Evolutionary conservation across 2,888 invertebrate species (phyloP).

Genomic region (Melanchra persicariae): DNA sequence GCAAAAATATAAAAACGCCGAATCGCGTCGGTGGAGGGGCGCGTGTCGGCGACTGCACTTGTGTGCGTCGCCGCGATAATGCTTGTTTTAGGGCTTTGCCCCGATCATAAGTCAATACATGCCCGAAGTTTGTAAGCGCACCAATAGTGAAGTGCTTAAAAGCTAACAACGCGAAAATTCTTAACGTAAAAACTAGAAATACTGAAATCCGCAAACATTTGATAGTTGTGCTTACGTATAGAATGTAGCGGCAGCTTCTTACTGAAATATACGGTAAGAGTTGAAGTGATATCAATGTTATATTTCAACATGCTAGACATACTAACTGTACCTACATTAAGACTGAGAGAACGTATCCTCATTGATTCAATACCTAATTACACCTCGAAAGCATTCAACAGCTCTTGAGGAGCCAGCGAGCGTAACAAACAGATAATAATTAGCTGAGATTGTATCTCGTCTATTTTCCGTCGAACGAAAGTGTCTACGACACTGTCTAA

Average conservation of each 20-base stretch:
- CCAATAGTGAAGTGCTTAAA: constrained; percentile 63
- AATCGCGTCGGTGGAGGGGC: constrained; percentile 84
- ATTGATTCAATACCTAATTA: constrained; percentile 45
- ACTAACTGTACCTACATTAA: neutral
- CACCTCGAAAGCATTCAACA: constrained; percentile 25
- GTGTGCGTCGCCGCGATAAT: constrained; percentile 86
- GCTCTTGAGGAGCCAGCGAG: constrained; percentile 32
- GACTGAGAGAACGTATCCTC: constrained; percentile 23
- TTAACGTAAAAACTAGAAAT: constrained; percentile 61
- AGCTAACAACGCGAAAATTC: constrained; percentile 65
- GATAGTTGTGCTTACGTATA: constrained; percentile 36
- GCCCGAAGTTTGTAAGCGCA: constrained; percentile 69
- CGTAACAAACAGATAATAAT: constrained; percentile 54
- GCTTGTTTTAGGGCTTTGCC: constrained; percentile 89
- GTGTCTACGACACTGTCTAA: constrained; percentile 65
- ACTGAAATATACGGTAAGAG: constrained; percentile 1
- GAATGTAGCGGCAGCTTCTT: constrained; percentile 8
- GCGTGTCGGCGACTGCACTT: constrained; percentile 78
- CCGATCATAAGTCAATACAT: constrained; percentile 90
- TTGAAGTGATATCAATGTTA: constrained; percentile 16
- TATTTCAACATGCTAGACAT: constrained; percentile 5
- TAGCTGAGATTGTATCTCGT: constrained; percentile 49
- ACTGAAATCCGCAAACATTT: constrained; percentile 41
- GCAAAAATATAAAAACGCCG: constrained; percentile 91
- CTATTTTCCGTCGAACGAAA: constrained; percentile 65